Conservation (phyloP, 2,113 vertebrate genomes). For the Panthera uncia region DNA sequence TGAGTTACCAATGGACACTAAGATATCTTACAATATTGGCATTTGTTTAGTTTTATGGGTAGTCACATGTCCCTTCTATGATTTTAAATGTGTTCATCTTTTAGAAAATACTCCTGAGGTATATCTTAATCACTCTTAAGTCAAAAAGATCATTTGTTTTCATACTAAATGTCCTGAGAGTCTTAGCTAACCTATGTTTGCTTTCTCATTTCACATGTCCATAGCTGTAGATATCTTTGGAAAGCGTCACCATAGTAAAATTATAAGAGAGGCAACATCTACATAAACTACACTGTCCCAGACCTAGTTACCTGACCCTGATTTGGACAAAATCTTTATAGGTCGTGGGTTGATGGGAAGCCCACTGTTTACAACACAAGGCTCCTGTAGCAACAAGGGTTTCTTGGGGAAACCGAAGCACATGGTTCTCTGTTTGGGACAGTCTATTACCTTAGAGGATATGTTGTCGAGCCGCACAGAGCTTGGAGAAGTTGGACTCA, state of each 20-base stretch:
- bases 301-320: accelerated
- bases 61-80: accelerated
- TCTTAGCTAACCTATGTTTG: not conserved
- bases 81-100: not conserved
- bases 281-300: not conserved
- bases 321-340: not conserved
- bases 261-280: not conserved
- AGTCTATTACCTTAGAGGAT: accelerated
- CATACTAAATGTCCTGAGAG: not conserved
- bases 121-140: not conserved
- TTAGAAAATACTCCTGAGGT: not conserved
- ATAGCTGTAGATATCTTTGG: not conserved
- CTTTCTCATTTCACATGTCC: not conserved
- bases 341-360: not conserved
- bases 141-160: not conserved
- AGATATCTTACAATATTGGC: not conserved
- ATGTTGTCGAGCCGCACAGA: accelerated
- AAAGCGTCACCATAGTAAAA: not conserved
- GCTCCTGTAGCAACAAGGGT: accelerated
- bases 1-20: not conserved
- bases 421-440: not conserved
- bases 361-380: not conserved
- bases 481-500: not conserved
- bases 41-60: not conserved
- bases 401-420: not conserved